Evolutionary conservation across 2,888 invertebrate species (phyloP), one percentile per base, ranked within the genome.

Genomic region (Parnassius smintheus): DNA sequence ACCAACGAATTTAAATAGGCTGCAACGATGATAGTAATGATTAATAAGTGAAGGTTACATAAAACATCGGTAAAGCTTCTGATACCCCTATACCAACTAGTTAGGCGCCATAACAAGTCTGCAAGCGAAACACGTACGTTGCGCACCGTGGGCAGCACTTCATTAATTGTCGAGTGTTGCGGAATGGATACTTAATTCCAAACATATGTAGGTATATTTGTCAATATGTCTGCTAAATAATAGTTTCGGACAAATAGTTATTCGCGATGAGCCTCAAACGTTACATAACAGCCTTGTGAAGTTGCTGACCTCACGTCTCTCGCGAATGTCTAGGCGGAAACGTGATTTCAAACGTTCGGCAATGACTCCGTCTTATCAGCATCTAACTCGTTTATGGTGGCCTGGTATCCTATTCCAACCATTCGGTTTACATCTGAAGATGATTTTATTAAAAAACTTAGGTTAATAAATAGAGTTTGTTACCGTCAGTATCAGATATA

Each of bases 301-400:
- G 57, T 64, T 69, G 64, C 56, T 73, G 75, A 75, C 73, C 75
- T 77, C 75, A 75, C 75, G 75, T 75, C 68, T 42, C 70, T 66
- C 66, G 74, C 75, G 74, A 76, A 73, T 75, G 72, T 75, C 68
- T 68, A 71, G 80, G 81, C 87, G 88, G 88, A 87, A 88, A 83
- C 82, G 73, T 67, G 72, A 70, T 72, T 77, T 72, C 73, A 68
- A 72, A 74, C 73, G 75, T 81, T 83, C 83, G 86, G 86, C 86
- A 84, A 85, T 85, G 84, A 82, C 85, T 83, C 85, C 82, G 75
- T 80, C 75, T 82, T 86, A 86, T 86, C 85, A 82, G 75, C 81
- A 85, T 85, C 85, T 83, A 74, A 77, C 72, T 42, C 76, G 75
- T 78, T 83, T 80, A 82, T 83, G 83, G 77, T 81, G 81, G 78